Conservation (phyloP, 2,888 invertebrate species). For the Halictus ligatus region DNA sequence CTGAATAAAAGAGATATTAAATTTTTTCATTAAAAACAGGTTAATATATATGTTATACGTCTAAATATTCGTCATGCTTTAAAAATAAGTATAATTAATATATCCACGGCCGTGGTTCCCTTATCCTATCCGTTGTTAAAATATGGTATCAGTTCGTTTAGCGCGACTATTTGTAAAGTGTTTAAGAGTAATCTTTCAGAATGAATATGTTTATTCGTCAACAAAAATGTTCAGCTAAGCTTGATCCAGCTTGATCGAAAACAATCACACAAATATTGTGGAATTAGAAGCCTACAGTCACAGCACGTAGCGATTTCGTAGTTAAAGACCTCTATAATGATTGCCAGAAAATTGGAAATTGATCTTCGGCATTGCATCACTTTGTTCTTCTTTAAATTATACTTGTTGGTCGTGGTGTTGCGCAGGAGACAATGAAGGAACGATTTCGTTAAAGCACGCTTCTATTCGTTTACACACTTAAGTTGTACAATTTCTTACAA, state of each 20-base stretch:
- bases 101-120: too few relatives aligned
- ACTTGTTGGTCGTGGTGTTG: background rate
- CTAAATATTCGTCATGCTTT: too few relatives aligned
- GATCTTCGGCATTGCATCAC: background rate
- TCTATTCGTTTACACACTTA: conserved; percentile 14
- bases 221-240: background rate
- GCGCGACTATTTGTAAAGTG: background rate
- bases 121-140: too few relatives aligned
- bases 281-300: background rate
- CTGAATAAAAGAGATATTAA: too few relatives aligned
- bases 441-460: background rate
- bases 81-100: too few relatives aligned
- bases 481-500: conserved; percentile 13
- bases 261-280: background rate
- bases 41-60: too few relatives aligned
- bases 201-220: background rate
- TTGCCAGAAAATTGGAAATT: background rate
- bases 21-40: too few relatives aligned
- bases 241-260: background rate
- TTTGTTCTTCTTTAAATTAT: background rate
- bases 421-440: background rate
- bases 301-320: background rate
- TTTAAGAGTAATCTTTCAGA: background rate
- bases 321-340: background rate
- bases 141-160: too few relatives aligned